Evolutionary conservation across 1,140 invertebrate species (phyloP).

Genomic region (Pseudomyrmex flavicornis): DNA sequence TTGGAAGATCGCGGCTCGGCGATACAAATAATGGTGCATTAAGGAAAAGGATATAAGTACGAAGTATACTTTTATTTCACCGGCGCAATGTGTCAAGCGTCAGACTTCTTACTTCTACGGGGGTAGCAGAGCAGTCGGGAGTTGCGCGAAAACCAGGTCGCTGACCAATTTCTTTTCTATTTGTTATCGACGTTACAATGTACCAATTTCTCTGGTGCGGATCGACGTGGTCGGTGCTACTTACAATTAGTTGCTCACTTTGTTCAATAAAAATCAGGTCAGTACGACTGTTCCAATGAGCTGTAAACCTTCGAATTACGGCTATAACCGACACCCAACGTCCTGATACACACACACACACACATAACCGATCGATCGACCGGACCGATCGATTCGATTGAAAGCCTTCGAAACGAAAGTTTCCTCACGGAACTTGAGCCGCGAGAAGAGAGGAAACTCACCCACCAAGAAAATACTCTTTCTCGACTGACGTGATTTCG

Average conservation of each 20-base stretch:
- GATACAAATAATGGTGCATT: constrained; percentile 49
- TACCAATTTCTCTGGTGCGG: constrained; percentile 47
- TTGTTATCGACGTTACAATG: constrained; percentile 59
- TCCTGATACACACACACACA: too few species aligned
- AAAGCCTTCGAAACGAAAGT: constrained; percentile 12
- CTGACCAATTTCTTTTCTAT: constrained; percentile 59
- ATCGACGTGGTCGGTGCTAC: constrained; percentile 59
- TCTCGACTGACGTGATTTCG: constrained; percentile 33
- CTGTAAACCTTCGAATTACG: constrained; percentile 58
- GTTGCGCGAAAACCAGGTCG: constrained; percentile 51
- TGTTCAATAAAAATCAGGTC: constrained; percentile 60
- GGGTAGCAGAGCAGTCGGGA: not conserved
- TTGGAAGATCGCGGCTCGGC: constrained; percentile 25
- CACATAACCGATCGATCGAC: too few species aligned
- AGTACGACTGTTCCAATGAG: constrained; percentile 46
- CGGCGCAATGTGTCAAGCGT: constrained; percentile 52
- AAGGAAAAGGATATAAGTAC: constrained; percentile 35
- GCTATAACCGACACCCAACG: constrained; percentile 48
- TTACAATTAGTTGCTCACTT: constrained; percentile 56
- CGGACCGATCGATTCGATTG: constrained; percentile 52
- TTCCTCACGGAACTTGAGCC: constrained; percentile 8
- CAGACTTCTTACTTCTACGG: constrained; percentile 46
- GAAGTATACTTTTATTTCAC: constrained; percentile 50
- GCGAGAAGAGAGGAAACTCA: not conserved
- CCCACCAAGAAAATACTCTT: constrained; percentile 33